Evolutionary conservation across 2,797 vertebrate genomes (phyloP), one percentile per base, ranked within the genome.

Genomic region (Poecile montanus): DNA sequence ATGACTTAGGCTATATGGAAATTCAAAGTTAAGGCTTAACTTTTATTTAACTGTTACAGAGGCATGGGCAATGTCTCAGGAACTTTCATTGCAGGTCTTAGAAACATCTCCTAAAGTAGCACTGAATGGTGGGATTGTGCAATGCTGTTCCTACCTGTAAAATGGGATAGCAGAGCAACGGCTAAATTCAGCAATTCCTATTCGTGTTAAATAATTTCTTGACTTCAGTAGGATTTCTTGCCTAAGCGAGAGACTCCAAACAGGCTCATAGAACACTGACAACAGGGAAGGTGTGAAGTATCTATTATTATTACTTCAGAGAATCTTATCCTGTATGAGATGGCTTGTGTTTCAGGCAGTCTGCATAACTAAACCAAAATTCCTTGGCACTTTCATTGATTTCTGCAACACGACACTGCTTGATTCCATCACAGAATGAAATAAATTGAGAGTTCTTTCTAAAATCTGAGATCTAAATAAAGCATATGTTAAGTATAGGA

Each of bases 361-460:
- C 86, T 91, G 75, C 62, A 32, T 85, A 67, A 74, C 42, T 57
- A 89, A 45, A 68, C 44, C 30, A 80, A 71, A 83, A 92, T 72
- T 94, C 72, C 61, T 88, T 93, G 82, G 54, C 80, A 71, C 34
- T 86, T 88, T 73, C 23, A 38, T 58, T 82, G 72, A 62, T 95
- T 85, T 91, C 45, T 87, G 67, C 78, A 87, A 22, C 4, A 5
- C 1, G 1, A 61, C 54, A 38, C 36, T 81, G 54, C 58, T 89
- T 8, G 6, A 47, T 91, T 83, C 87, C 56, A 36, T 89, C 44
- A 27, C 57, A 97, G 42, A 29, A 74, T 71, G 30, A 89, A 92
- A 83, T 68, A 93, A 85, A 88, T 63, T 75, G 19, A 15, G 70
- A 77, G 12, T 80, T 47, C 19, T 72, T 91, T 51, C 54, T 83